Base-by-base conservation (phyloP, 2,797 vertebrate species). In the Nannoperca australis region DNA sequence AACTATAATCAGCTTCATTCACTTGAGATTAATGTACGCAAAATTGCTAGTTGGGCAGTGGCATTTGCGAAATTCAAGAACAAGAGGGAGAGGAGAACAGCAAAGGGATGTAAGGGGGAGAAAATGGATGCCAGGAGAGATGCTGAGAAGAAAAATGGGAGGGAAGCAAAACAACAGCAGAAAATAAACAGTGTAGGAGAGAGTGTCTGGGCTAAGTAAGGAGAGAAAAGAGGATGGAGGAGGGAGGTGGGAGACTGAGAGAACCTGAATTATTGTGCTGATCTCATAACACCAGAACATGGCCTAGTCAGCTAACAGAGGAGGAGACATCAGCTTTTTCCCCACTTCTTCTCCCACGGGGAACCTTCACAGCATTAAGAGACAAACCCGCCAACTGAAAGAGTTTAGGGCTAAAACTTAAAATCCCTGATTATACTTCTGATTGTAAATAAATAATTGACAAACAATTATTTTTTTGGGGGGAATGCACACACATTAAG, bases 251-350 rank as follows among this genome's bases (percentile, higher is more conserved):
- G 73, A 81, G 51, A 82, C 34, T 22, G 54, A 71, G 68, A 64
- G 42, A 78, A 66, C 73, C 74, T 68, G 64, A 81, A 79, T 56
- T 74, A 84, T 90, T 88, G 74, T 91, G 90, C 92, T 91, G 90
- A 91, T 82, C 24, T 88, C 83, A 81, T 40, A 76, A 84, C 82
- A 79, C 4, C 73, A 79, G 82, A 83, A 86, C 78, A 83, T 32
- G 69, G 64, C 85, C 60, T 36, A 81, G 83, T 91, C 81, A 90
- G 85, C 87, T 73, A 56, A 55, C 44, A 32, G 76, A 42, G 62
- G 66, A 79, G 74, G 59, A 83, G 68, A 81, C 63, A 88, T 85
- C 79, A 86, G 87, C 88, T 73, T 81, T 76, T 84, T 85, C 49
- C 47, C 49, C 47, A 42, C 32, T 27, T 50, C 34, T 56, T 47